A percentile compares a stretch with the other conserved stretches of the same genome.
Evolutionary conservation across 92 coral and sea anemone genomes (phyloP).

Genomic region (Phenganax marumi): DNA sequence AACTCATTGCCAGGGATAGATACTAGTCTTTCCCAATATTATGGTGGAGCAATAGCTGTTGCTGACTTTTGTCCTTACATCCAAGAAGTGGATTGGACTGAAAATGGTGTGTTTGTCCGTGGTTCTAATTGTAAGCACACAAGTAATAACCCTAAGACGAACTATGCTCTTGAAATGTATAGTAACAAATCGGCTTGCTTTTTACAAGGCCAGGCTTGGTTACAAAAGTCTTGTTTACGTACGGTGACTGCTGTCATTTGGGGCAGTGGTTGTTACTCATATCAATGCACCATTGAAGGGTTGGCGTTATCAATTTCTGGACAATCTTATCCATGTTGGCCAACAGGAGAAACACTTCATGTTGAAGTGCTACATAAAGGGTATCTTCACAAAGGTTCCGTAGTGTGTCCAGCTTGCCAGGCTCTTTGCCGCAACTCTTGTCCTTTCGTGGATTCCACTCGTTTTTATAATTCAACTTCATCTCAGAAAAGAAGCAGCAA

Average conservation of each 20-base stretch:
- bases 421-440: constrained; percentile 68
- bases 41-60: constrained; percentile 78
- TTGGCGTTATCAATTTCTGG: constrained; percentile 66
- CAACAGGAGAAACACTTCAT: constrained; percentile 64
- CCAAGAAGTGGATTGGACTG: constrained; percentile 83
- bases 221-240: constrained; percentile 59
- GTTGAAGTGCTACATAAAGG: constrained; percentile 56
- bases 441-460: constrained; percentile 40
- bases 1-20: constrained; percentile 57
- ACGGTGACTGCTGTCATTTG: constrained; percentile 71
- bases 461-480: neutral
- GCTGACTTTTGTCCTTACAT: constrained; percentile 90
- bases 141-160: constrained; percentile 56
- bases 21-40: constrained; percentile 12
- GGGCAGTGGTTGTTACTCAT: constrained; percentile 93
- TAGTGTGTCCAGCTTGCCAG: constrained; percentile 78
- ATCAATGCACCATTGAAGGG: constrained; percentile 63
- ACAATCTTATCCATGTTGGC: constrained; percentile 67
- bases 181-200: constrained; percentile 64
- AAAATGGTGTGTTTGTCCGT: constrained; percentile 57
- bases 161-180: constrained; percentile 77
- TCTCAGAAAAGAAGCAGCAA: neutral
- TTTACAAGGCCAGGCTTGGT: constrained; percentile 72
- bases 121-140: constrained; percentile 68
- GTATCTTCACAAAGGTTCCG: constrained; percentile 63